phyloP scores from a whole-genome alignment of 2,113 vertebrate genomes.

The Pterocles gutturalis region DNA sequence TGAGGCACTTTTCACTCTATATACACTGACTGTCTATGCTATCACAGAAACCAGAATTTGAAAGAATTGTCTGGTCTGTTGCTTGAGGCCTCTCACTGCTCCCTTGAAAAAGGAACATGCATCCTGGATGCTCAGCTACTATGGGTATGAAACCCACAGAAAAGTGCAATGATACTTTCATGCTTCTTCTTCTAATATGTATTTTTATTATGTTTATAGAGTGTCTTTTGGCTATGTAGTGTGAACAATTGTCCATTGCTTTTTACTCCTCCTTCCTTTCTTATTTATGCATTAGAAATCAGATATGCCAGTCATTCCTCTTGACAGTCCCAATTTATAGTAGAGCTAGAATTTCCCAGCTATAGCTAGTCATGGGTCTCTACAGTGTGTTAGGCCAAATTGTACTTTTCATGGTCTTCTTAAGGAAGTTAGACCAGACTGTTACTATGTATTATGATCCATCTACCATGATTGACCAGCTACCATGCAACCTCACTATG shows the following conservation, averaged over 20 bases:
- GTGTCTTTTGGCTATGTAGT: neutral
- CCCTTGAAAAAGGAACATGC: neutral
- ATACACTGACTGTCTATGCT: neutral
- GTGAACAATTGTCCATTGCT: neutral
- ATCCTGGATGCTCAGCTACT: neutral
- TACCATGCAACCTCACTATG: neutral
- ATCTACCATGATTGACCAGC: neutral
- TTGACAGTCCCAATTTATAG: neutral
- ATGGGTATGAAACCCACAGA: neutral
- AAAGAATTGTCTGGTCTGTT: neutral
- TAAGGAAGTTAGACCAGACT: neutral
- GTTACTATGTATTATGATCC: neutral
- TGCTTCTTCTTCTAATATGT: neutral
- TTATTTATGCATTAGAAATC: neutral
- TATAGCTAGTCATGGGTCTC: neutral
- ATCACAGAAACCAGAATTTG: neutral
- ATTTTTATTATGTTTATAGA: neutral
- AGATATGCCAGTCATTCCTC: neutral
- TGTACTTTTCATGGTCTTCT: neutral
- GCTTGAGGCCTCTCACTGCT: neutral
- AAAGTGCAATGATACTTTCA: neutral
- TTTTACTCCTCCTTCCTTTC: neutral
- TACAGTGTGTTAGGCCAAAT: too few species aligned
- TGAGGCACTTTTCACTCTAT: neutral
- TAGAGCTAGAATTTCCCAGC: neutral